These are phyloP conservation scores for Dilophus febrilis DNA, from an alignment of 2,888 invertebrate genomes.

Conservation along the genomic window DNA sequence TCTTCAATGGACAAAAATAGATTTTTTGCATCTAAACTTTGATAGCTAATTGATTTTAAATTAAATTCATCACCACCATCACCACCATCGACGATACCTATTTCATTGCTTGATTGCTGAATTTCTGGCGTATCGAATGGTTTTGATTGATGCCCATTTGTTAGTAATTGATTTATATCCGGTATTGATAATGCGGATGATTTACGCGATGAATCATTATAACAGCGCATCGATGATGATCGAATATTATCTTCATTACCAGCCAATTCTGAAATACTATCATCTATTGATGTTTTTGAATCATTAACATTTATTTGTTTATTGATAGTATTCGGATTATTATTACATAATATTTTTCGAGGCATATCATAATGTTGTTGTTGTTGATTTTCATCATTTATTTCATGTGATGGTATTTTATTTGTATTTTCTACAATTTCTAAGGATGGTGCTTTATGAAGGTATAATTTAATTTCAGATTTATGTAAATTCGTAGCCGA, in stretches of 20 bases:
- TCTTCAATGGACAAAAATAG: slow-evolving; percentile 29
- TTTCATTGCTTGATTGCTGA: slow-evolving; percentile 16
- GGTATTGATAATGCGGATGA: background rate
- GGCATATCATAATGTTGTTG: slow-evolving; percentile 17
- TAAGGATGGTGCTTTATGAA: slow-evolving; percentile 25
- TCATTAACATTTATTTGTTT: background rate
- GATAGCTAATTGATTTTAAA: slow-evolving; percentile 28
- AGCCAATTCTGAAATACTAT: background rate
- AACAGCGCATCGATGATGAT: no score
- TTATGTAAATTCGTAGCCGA: slow-evolving; percentile 25
- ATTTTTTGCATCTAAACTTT: slow-evolving; percentile 26
- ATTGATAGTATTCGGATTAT: no score
- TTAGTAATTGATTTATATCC: background rate
- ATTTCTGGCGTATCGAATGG: slow-evolving; percentile 18
- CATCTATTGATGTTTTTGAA: background rate
- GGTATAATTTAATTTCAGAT: slow-evolving; percentile 22
- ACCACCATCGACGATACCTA: no score
- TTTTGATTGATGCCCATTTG: slow-evolving; percentile 14
- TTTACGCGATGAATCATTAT: background rate
- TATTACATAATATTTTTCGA: slow-evolving; percentile 6
- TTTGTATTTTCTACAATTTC: slow-evolving; percentile 12
- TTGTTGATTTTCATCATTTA: slow-evolving; percentile 15
- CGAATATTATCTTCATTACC: no score
- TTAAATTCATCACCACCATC: slow-evolving; percentile 20
- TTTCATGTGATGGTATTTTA: slow-evolving; percentile 1